Evolutionary conservation across 1,140 invertebrate genomes (phyloP).

Genomic region (Acromyrmex heyeri): DNA sequence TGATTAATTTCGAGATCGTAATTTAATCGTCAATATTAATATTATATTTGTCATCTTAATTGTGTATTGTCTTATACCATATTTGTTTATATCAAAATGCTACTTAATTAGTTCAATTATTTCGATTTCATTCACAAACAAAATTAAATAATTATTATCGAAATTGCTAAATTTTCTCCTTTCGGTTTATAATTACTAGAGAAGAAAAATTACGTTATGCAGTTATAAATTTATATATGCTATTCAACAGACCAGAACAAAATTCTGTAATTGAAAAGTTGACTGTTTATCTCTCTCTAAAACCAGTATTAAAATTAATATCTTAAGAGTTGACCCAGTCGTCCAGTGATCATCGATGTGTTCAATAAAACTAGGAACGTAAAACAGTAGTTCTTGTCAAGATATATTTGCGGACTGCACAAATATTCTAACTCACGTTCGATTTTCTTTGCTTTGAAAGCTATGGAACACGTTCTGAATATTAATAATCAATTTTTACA

Average conservation of each 20-base stretch:
- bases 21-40: conserved; percentile 12
- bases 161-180: background rate
- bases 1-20: background rate
- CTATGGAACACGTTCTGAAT: background rate
- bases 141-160: background rate
- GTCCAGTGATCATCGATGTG: background rate
- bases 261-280: background rate
- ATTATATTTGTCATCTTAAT: conserved; percentile 3
- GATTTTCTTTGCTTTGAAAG: conserved; percentile 5
- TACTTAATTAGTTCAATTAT: background rate
- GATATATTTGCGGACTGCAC: background rate
- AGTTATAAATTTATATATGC: background rate
- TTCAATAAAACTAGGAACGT: background rate
- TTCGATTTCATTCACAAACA: background rate
- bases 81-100: background rate
- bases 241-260: conserved; percentile 1
- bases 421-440: conserved; percentile 1
- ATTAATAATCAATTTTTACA: conserved; percentile 28
- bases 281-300: background rate
- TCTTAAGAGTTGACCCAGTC: background rate
- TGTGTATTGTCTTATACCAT: background rate
- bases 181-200: background rate
- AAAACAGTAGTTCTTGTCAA: conserved; percentile 14
- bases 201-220: background rate
- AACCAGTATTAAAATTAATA: conserved; percentile 27